Evolutionary conservation across 2,113 vertebrate genomes (phyloP), one percentile per base, ranked within the genome.

Genomic region (Balaeniceps rex): DNA sequence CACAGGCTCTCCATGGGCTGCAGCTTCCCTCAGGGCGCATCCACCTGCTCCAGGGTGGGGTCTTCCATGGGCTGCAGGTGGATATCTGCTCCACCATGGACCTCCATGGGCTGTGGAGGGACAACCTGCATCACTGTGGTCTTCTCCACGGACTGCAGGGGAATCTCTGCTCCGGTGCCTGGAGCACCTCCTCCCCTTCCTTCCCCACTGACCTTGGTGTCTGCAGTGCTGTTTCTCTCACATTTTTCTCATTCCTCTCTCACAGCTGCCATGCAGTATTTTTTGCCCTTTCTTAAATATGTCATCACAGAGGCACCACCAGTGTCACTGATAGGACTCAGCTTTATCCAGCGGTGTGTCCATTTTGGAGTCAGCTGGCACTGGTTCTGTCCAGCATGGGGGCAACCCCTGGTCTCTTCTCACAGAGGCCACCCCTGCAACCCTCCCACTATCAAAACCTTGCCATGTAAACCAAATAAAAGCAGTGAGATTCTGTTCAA

Each of bases 1-100:
- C 10, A 1, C 1, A 0, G 3, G 38, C 55, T 61, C 21, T 28
- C 18, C 25, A 3, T 3, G 2, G 18, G 16, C 26, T 82, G 28
- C 87, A 63, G 28, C 52, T 61, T 82, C 49, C 44, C 7, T 42
- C 12, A 22, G 49, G 38, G 21, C 52, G 66, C 22, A 49, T 34
- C 55, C 28, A 14, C 57, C 38, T 52, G 18, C 54, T 69, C 46
- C 3, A 1, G 1, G 2, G 1, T 44, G n/a, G 34, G 31, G 12
- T 61, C 25, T 23, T 26, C 34, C 51, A 1, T 0, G 3, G 33
- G 16, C 71, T 76, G 42, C n/a, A 8, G 14, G 51, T 52, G 51
- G 51, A 26, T 25, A 24, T 65, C 38, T 83, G 72, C 72, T 57
- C 33, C 15, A 3, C 55, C 2, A 1, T 28, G 17, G 14, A 7